Conservation (phyloP, 2,113 vertebrate species). For the Archocentrus centrarchus region DNA sequence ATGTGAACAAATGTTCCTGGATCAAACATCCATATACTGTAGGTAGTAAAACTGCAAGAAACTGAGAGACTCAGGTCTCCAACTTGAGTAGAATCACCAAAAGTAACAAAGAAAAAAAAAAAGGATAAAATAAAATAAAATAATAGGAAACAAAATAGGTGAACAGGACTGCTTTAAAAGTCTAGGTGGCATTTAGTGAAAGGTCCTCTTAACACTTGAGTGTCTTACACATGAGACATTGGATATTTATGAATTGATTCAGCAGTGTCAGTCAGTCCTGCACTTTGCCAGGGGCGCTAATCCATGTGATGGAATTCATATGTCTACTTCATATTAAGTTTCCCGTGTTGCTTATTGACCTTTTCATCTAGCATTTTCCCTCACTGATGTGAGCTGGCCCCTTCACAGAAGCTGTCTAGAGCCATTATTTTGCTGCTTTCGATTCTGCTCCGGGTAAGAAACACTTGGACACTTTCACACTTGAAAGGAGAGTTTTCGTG, state of each 20-base stretch:
- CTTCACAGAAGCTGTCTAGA: conserved; percentile 64
- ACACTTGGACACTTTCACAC: conserved; percentile 52
- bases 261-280: conserved; percentile 68
- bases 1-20: background rate
- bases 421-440: conserved; percentile 67
- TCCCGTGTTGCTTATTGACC: conserved; percentile 79
- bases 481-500: background rate
- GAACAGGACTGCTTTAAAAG: conserved; percentile 43
- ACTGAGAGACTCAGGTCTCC: background rate
- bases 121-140: conserved; percentile 7
- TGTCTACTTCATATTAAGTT: conserved; percentile 82
- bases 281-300: conserved; percentile 78
- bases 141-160: conserved; percentile 26
- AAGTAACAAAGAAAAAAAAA: background rate
- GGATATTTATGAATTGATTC: conserved; percentile 81
- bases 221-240: conserved; percentile 55
- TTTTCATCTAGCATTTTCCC: conserved; percentile 78
- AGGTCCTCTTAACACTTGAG: conserved; percentile 64
- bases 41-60: background rate
- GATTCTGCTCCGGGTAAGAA: conserved; percentile 64
- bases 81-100: background rate
- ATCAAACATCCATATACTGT: background rate
- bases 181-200: conserved; percentile 78
- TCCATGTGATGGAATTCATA: conserved; percentile 79
- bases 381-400: conserved; percentile 64